A percentile compares a stretch with the other conserved stretches of the same genome.
phyloP scores from a whole-genome alignment of 2,888 invertebrate genomes.

The Bembecia ichneumoniformis region DNA sequence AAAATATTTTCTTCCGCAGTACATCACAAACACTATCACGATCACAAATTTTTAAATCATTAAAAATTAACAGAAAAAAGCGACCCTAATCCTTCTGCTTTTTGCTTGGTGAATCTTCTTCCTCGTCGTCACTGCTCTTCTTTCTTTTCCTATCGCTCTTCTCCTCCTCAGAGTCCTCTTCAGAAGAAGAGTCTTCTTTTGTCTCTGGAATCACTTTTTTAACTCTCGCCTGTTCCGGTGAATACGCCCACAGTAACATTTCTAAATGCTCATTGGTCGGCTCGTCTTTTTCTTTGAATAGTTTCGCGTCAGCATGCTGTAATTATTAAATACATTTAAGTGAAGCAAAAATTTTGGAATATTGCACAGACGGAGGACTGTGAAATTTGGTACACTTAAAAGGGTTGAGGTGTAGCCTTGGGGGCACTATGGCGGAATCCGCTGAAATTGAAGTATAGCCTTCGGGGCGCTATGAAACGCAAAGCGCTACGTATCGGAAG shows the following conservation, averaged over 20 bases:
- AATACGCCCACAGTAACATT: constrained; percentile 83
- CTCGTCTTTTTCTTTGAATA: constrained; percentile 76
- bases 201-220: constrained; percentile 65
- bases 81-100: constrained; percentile 36
- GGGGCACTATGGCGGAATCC: too few species aligned
- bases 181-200: constrained; percentile 21
- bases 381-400: too few species aligned
- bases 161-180: constrained; percentile 11
- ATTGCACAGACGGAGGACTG: too few species aligned
- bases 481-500: too few species aligned
- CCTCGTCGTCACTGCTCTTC: constrained; percentile 36
- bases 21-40: too few species aligned
- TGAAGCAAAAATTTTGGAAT: too few species aligned
- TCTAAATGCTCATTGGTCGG: constrained; percentile 79
- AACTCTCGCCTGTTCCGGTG: constrained; percentile 77
- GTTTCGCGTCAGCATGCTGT: constrained; percentile 73
- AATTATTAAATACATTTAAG: not conserved
- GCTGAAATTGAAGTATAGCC: too few species aligned
- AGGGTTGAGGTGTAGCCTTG: too few species aligned
- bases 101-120: constrained; percentile 42
- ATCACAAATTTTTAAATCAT: not conserved
- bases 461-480: too few species aligned
- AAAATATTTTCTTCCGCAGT: too few species aligned
- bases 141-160: constrained; percentile 30
- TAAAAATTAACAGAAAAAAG: not conserved